Conservation (phyloP, 2,888 invertebrate species). For the Idaea aversata region DNA sequence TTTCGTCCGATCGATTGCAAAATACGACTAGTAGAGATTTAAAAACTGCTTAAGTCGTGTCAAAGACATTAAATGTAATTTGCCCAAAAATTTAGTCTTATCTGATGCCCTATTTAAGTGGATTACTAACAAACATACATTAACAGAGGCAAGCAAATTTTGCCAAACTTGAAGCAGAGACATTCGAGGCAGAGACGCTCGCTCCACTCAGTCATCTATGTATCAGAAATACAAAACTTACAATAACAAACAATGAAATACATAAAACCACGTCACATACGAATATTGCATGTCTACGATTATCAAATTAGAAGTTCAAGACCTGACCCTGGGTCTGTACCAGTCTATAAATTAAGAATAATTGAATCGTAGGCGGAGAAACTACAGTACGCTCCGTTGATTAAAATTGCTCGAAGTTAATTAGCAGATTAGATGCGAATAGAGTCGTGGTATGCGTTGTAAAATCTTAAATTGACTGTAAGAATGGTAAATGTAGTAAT, state of each 20-base stretch:
- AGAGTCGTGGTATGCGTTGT: slow-evolving; percentile 23
- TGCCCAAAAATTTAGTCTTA: too few species aligned
- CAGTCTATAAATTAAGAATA: slow-evolving; percentile 35
- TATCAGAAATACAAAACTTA: too few species aligned
- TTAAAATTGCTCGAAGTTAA: slow-evolving; percentile 37
- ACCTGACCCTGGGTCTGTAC: slow-evolving; percentile 59
- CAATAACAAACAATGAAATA: background rate
- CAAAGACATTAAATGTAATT: too few species aligned
- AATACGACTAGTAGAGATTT: too few species aligned
- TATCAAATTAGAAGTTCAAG: slow-evolving; percentile 59
- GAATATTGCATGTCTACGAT: slow-evolving; percentile 11
- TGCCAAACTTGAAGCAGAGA: too few species aligned
- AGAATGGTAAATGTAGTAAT: slow-evolving; percentile 4
- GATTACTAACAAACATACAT: too few species aligned
- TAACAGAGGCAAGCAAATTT: too few species aligned
- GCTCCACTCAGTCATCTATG: too few species aligned
- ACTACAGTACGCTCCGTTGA: slow-evolving; percentile 31
- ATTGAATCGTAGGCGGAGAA: slow-evolving; percentile 36
- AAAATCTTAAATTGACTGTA: slow-evolving; percentile 15
- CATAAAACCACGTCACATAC: background rate
- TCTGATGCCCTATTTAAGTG: too few species aligned
- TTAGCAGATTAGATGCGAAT: slow-evolving; percentile 30
- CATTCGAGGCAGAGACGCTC: too few species aligned
- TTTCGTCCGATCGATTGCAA: too few species aligned
- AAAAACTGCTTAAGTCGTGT: too few species aligned